A percentile compares a stretch with the other conserved stretches of the same genome.
Evolutionary conservation across 2,888 invertebrate species (phyloP).

Genomic region (Lamellibrachia satsuma): DNA sequence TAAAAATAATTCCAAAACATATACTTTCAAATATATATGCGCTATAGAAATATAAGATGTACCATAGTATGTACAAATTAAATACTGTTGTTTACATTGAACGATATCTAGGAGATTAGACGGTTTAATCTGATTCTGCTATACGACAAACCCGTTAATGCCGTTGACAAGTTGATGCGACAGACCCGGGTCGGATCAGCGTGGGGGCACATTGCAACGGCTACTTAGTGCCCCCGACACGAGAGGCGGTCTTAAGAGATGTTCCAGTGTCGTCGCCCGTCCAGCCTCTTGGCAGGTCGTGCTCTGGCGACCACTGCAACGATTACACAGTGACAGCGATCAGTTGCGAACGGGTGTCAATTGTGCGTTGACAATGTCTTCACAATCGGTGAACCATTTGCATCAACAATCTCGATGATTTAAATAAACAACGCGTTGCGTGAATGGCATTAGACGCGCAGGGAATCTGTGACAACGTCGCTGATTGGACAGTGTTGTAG

Average conservation of each 20-base stretch:
- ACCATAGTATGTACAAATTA: too few species aligned
- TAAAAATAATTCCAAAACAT: too few species aligned
- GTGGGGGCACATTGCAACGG: not conserved
- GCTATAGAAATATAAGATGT: too few species aligned
- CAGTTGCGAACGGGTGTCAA: not conserved
- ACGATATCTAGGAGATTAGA: not conserved
- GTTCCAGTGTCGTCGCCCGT: not conserved
- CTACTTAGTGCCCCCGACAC: not conserved
- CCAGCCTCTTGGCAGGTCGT: not conserved
- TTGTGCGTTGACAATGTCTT: not conserved
- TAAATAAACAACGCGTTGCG: not conserved
- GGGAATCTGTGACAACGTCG: not conserved
- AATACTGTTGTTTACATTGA: not conserved
- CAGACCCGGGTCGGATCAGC: not conserved
- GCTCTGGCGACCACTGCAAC: not conserved
- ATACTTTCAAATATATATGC: too few species aligned
- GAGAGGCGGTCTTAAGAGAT: not conserved
- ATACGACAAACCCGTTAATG: not conserved
- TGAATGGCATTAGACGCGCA: not conserved
- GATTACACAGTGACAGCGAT: not conserved
- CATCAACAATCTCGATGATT: not conserved
- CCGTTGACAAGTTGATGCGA: not conserved
- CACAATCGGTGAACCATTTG: not conserved
- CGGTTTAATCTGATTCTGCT: not conserved
- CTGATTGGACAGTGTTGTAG: not conserved